Conservation (phyloP, 2,888 invertebrate genomes). For the Sinelater perroti region DNA sequence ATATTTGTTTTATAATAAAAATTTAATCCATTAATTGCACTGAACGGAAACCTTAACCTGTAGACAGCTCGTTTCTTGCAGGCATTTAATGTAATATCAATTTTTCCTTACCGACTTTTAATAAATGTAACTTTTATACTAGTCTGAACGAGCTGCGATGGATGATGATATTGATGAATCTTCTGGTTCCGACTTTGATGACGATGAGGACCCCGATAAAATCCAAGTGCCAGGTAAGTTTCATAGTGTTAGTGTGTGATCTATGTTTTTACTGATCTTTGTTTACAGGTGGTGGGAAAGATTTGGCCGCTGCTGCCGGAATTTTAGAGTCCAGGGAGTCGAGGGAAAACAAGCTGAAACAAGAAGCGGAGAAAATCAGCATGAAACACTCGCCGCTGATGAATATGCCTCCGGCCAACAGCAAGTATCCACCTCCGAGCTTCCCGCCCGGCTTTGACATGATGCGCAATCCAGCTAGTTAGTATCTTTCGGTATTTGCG, state of each 20-base stretch:
- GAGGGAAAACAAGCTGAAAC: conserved; percentile 59
- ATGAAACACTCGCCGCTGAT: conserved; percentile 43
- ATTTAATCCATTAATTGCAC: conserved; percentile 19
- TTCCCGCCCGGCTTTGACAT: conserved; percentile 66
- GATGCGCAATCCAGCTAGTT: conserved; percentile 62
- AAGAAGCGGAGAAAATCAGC: conserved; percentile 55
- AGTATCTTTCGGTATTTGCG: conserved; percentile 44
- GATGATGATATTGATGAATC: conserved; percentile 63
- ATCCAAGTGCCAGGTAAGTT: conserved; percentile 85
- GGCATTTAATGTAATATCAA: background rate
- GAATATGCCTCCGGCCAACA: conserved; percentile 51
- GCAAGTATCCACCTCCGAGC: conserved; percentile 61
- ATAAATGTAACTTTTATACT: conserved; percentile 22
- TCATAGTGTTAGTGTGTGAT: background rate
- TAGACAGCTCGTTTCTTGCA: background rate
- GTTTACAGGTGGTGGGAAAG: conserved; percentile 83
- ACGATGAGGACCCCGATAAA: conserved; percentile 91
- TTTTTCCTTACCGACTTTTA: conserved; percentile 7
- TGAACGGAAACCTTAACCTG: background rate
- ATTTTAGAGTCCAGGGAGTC: conserved; percentile 60
- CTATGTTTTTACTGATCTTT: background rate
- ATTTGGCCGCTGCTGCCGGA: conserved; percentile 81
- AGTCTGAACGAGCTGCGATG: conserved; percentile 55
- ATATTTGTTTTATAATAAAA: conserved; percentile 58
- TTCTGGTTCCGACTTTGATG: conserved; percentile 79